phyloP scores from a whole-genome alignment of 2,797 vertebrate genomes.

The Tinamus major region DNA sequence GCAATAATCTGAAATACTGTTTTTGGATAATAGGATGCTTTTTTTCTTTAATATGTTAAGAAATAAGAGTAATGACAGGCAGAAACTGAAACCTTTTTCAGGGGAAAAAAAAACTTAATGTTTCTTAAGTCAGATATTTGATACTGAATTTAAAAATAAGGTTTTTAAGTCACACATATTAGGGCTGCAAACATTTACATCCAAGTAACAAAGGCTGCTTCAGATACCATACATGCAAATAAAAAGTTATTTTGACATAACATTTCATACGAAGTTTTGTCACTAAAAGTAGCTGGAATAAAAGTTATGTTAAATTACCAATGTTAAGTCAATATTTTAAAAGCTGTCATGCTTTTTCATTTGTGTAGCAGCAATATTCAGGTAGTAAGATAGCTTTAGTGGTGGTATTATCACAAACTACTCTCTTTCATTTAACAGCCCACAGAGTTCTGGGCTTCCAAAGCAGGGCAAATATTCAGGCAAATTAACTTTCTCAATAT shows the following conservation, averaged over 20 bases:
- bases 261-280: not conserved
- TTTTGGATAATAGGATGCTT: not conserved
- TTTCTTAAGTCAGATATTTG: not conserved
- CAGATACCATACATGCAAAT: not conserved
- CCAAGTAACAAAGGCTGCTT: not conserved
- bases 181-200: not conserved
- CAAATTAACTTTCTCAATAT: not conserved
- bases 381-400: not conserved
- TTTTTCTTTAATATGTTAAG: not conserved
- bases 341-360: not conserved
- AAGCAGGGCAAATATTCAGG: not conserved
- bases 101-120: not conserved
- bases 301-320: not conserved
- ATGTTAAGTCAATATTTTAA: not conserved
- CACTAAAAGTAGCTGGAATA: not conserved
- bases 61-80: not conserved
- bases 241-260: not conserved
- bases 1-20: not conserved
- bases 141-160: not conserved
- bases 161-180: not conserved
- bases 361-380: not conserved
- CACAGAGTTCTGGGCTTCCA: not conserved
- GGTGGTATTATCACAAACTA: not conserved
- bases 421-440: not conserved
- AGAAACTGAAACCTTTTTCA: not conserved